Evolutionary conservation across 2,888 invertebrate species (phyloP), one percentile per base, ranked within the genome.

Genomic region (Anagyrus pseudococci): DNA sequence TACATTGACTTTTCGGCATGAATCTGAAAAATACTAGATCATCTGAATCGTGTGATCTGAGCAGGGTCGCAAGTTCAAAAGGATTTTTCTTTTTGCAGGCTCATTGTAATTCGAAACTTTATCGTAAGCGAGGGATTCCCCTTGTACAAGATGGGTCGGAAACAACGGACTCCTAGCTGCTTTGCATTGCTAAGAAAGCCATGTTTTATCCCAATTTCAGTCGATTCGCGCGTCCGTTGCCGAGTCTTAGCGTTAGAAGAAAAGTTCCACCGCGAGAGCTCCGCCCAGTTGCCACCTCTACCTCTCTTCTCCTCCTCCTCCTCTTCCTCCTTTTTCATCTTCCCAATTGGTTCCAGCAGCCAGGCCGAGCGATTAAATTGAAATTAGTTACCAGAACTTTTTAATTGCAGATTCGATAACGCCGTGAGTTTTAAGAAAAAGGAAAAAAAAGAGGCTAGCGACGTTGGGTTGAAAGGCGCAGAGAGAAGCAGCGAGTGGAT

Each of bases 371-470:
- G 73, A 76, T 78, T 76, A 76, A 77, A 79, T 77, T 78, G 77
- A 78, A 77, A 78, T 78, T 78, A 78, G 77, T 76, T 73, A 71
- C 65, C 58, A 67, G 67, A 79, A 78, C 76, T 78, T 78, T 78
- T 77, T 78, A 79, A 78, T 79, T 79, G 77, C 77, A 72, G 75
- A 78, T 77, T 77, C 77, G 77, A 78, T 78, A 77, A 75, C 73
- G 72, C 69, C 64, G 63, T 54, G 58, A 65, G 63, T 52, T 49
- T 44, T 44, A 26, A 19, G 22, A 48, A 19, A 17, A 13, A 20
- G 13, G 33, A 37, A 19, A 56, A 37, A 17, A 26, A 33, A 29
- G 15, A n/a, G 6, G 2, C 17, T 33, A 41, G 48, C 10, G 26
- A 10, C n/a, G n/a, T 4, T 15, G 55, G 2, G n/a, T 6, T 20